These are phyloP conservation scores for Pinna nobilis DNA, from an alignment of 1,140 invertebrate species.

Conservation along the genomic window DNA sequence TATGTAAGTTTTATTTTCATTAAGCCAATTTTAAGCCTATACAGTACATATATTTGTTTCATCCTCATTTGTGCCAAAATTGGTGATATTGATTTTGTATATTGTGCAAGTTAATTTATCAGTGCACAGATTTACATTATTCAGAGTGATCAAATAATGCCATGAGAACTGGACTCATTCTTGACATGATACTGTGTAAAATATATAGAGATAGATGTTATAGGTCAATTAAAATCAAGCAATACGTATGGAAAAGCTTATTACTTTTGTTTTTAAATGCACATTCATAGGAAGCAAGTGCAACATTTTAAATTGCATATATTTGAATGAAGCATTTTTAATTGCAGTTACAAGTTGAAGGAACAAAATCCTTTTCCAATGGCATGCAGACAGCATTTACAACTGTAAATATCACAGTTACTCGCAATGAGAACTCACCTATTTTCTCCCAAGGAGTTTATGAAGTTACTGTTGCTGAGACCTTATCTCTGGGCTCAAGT, in stretches of 20 bases:
- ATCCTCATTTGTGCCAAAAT: no score
- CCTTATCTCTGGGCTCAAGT: conserved; percentile 73
- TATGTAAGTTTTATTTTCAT: conserved; percentile 4
- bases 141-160: no score
- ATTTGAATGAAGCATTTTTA: background rate
- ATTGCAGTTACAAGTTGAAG: conserved; percentile 53
- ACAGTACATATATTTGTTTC: background rate
- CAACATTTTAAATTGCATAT: background rate
- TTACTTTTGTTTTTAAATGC: no score
- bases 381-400: conserved; percentile 77
- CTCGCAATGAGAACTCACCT: conserved; percentile 87
- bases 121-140: no score
- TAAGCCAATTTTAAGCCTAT: background rate
- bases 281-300: no score
- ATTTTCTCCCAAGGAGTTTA: conserved; percentile 74
- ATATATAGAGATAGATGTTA: no score
- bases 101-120: no score
- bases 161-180: no score
- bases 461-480: conserved; percentile 44
- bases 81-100: no score
- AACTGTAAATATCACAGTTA: conserved; percentile 84
- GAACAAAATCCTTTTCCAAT: conserved; percentile 40
- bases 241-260: no score
- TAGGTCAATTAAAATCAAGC: no score
- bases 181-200: no score